Base-by-base conservation (phyloP, 2,797 vertebrate genomes). In the Uromys caudimaculatus region DNA sequence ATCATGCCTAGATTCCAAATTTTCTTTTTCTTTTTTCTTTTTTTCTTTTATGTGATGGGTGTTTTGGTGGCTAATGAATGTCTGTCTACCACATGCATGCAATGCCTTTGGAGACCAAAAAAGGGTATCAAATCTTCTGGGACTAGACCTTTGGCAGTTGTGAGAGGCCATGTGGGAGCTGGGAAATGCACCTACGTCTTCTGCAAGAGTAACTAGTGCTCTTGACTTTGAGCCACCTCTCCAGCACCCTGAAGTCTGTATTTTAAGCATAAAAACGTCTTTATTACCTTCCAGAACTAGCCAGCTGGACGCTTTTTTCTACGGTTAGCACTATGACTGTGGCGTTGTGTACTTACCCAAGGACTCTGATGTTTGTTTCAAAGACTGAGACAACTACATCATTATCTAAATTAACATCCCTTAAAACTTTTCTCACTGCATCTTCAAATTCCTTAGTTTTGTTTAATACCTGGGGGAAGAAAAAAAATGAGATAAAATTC, bases 371-470 rank as follows among this genome's bases (percentile, higher is more conserved):
- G 98, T 99, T 99, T 98, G 99, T 99, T 98, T 99, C 99, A 96
- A 99, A 99, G 89, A 99, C 99, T 5, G 99, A 99, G 64, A 99
- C 99, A 60, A 99, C 99, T 35, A 99, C 99, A 97, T 99, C 99
- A 13, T 99, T 99, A 98, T 99, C 99, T 98, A 99, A 99, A 97
- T 99, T 99, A 97, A 99, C 99, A 95, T 99, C 99, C 93, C 98
- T 98, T 97, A 99, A 98, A 95, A 99, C 99, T 98, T 99, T 99
- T 98, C 98, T 99, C 97, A 99, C 99, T 4, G 99, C 99, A 82
- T 99, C 99, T 98, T 99, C 99, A 98, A 99, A 99, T 99, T 99
- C 99, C 97, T 99, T 99, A 16, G 99, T 99, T 99, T 99, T 99
- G 98, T 99, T 99, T 98, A 99, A 98, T 96, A 99, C 99, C 99